These are phyloP conservation scores for Manis crassicaudata DNA, from an alignment of 2,797 vertebrate species.

Conservation along the genomic window DNA sequence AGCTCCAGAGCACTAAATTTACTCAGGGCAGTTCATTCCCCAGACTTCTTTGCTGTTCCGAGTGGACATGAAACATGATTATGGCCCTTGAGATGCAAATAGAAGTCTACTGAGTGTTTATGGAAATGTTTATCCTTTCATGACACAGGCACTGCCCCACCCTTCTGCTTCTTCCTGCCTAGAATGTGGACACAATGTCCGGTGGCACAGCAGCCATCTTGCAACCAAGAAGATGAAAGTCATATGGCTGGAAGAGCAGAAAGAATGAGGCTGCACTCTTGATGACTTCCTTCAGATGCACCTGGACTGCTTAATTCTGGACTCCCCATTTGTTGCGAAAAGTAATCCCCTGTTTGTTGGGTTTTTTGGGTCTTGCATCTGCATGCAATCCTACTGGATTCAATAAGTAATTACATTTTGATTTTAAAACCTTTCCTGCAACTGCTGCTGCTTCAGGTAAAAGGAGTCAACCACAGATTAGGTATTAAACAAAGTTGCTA, in stretches of 20 bases:
- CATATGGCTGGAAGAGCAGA: rapidly evolving
- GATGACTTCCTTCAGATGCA: neutral
- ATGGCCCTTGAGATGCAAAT: neutral
- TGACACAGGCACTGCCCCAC: too few species aligned
- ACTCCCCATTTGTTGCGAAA: neutral
- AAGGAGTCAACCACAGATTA: neutral
- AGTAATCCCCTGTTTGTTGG: neutral
- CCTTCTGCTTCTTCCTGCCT: neutral
- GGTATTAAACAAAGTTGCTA: conserved; percentile 12
- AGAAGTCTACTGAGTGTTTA: neutral
- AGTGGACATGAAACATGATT: neutral
- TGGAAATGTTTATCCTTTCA: neutral
- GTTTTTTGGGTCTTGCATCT: conserved; percentile 20
- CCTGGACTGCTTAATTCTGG: conserved; percentile 26
- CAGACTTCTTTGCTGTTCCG: neutral
- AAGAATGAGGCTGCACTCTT: rapidly evolving
- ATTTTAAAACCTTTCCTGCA: conserved; percentile 42
- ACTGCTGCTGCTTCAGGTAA: conserved; percentile 15
- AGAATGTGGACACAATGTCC: neutral
- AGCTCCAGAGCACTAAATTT: neutral
- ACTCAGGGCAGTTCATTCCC: neutral
- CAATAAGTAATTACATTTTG: conserved; percentile 49
- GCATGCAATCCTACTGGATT: conserved; percentile 41
- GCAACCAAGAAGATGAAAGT: neutral
- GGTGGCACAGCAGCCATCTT: conserved; percentile 26